Conservation (phyloP, 1,140 invertebrate genomes). For the Stenopsyche tienmushanensis region DNA sequence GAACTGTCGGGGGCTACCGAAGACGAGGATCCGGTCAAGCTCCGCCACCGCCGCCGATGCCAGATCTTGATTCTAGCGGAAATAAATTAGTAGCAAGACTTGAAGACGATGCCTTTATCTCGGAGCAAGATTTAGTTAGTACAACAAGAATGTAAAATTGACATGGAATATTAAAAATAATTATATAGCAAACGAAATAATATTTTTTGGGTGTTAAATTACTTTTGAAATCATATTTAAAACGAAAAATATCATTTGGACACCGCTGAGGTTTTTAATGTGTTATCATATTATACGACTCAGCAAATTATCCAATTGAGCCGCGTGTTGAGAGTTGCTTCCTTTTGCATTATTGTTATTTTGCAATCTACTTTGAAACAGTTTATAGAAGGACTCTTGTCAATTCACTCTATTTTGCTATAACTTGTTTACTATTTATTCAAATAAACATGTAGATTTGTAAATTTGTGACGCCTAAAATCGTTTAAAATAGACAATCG, state of each 20-base stretch:
- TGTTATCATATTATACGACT: conserved; percentile 2
- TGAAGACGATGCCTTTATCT: conserved; percentile 56
- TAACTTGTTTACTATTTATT: no score
- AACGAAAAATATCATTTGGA: conserved; percentile 2
- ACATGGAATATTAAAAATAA: no score
- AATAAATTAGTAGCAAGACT: conserved; percentile 55
- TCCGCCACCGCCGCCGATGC: conserved; percentile 46
- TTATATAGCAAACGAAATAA: no score
- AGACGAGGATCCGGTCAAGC: conserved; percentile 53
- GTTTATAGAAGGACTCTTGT: conserved; percentile 24
- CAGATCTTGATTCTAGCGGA: conserved; percentile 54
- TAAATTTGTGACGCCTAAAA: no score
- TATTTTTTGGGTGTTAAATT: background rate
- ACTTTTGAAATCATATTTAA: background rate
- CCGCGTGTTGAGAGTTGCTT: conserved; percentile 9
- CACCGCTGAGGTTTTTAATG: conserved; percentile 9
- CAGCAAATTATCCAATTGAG: conserved; percentile 26
- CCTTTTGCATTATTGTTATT: conserved; percentile 26
- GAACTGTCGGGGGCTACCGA: conserved; percentile 44
- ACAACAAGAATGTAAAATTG: no score
- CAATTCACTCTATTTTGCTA: conserved; percentile 23
- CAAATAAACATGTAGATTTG: no score
- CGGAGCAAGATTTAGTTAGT: conserved; percentile 54
- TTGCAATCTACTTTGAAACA: conserved; percentile 27
- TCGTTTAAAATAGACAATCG: no score